Evolutionary conservation across 2,113 vertebrate species (phyloP), one percentile per base, ranked within the genome.

Genomic region (Fregetta grallaria): DNA sequence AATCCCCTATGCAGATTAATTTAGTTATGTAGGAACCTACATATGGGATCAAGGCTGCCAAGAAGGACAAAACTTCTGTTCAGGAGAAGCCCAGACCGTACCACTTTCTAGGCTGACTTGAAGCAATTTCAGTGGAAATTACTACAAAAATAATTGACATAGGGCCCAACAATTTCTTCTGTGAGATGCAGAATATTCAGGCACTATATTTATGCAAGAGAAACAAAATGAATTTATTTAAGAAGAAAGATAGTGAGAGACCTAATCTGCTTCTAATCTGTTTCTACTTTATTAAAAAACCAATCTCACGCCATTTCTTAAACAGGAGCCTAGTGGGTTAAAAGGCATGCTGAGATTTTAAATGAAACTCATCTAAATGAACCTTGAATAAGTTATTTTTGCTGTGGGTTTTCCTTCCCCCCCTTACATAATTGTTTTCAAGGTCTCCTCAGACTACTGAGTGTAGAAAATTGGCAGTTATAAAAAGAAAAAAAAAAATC

Each of bases 261-360:
- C 14, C 16, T 76, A 62, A 73, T 6, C 5, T 13, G 14, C 10
- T 61, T 81, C 55, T 19, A 38, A 70, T 29, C 56, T 30, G 7
- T 53, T 92, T 55, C 42, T 71, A 55, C 17, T 68, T 75, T 76
- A 67, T 30, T 59, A 86, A 94, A 61, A 36, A 89, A 78, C 4
- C 2, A 53, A 12, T 81, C 21, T 67, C 38, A 40, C 8, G 47
- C 21, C 6, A 50, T 10, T 79, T 84, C 77, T 72, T 65, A 53
- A 87, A 75, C 40, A 90, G n/a, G 3, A 77, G 38, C 13, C 32
- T 30, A 53, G 30, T 32, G 16, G 32, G 85, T 88, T 88, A 88
- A 95, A 94, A 88, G 19, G 36, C 77, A 92, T 78, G 34, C 61
- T 89, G 76, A 87, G 80, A 75, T 87, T 94, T 91, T 91, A 94